phyloP scores from a whole-genome alignment of 2,113 vertebrate genomes.

The Callopanchax toddi region DNA sequence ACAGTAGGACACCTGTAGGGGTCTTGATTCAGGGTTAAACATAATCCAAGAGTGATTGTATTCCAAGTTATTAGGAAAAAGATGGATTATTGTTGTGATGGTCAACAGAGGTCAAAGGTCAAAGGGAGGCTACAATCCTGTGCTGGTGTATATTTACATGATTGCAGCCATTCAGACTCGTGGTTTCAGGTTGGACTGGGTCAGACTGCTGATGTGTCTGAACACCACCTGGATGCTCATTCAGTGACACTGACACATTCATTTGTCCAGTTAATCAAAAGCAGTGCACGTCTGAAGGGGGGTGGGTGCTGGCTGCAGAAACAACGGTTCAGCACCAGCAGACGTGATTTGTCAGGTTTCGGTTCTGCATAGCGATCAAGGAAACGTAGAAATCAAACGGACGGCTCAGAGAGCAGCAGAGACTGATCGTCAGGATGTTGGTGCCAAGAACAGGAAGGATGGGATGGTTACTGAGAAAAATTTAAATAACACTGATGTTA shows the following conservation, averaged over 20 bases:
- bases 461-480: not conserved
- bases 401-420: not conserved
- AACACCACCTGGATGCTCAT: not conserved
- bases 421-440: no score
- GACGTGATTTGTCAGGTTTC: constrained; percentile 13
- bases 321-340: not conserved
- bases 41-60: no score
- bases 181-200: not conserved
- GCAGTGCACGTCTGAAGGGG: not conserved
- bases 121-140: no score
- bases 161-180: no score
- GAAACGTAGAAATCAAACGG: constrained; percentile 25
- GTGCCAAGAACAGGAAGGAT: not conserved
- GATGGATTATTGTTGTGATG: no score
- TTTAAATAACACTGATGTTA: no score
- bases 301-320: no score
- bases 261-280: not conserved
- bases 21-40: no score
- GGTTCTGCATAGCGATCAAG: not conserved
- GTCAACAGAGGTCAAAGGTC: no score
- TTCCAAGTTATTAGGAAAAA: no score
- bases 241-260: not conserved
- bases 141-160: not conserved
- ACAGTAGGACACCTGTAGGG: no score
- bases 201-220: not conserved